These are phyloP conservation scores for Lepisosteus oculatus DNA, from an alignment of 2,113 vertebrate species.

Conservation along the genomic window DNA sequence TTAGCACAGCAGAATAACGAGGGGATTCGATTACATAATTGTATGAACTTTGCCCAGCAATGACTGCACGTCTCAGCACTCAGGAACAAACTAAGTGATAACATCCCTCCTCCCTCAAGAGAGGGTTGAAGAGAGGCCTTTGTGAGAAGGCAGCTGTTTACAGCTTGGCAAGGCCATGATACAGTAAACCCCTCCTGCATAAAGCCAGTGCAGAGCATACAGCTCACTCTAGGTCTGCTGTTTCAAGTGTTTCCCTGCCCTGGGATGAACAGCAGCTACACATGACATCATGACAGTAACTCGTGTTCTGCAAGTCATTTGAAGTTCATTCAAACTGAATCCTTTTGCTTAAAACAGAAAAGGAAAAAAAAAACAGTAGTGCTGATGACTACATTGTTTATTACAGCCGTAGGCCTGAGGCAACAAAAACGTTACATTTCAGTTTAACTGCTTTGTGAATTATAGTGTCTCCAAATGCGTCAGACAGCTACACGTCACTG, in stretches of 20 bases:
- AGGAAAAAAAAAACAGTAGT: too few species aligned
- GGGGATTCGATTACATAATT: slow-evolving; percentile 17
- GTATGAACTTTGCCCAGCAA: neutral
- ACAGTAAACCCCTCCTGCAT: neutral
- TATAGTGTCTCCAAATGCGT: neutral
- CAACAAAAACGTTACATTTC: neutral
- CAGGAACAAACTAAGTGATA: slow-evolving; percentile 4
- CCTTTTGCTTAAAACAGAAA: too few species aligned
- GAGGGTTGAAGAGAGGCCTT: neutral
- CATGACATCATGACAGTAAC: neutral
- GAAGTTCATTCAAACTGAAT: too few species aligned
- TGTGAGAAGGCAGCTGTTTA: neutral
- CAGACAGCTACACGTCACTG: neutral
- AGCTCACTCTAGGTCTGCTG: neutral
- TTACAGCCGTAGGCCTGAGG: too few species aligned
- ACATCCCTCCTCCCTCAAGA: slow-evolving; percentile 5
- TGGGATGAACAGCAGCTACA: neutral
- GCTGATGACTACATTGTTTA: too few species aligned
- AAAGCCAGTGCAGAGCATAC: neutral
- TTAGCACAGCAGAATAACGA: slow-evolving; percentile 1
- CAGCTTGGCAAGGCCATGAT: neutral
- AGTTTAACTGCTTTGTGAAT: neutral
- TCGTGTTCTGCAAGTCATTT: too few species aligned
- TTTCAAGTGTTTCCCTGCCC: neutral
- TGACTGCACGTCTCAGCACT: slow-evolving; percentile 16